Evolutionary conservation across 1,140 invertebrate species (phyloP), one percentile per base, ranked within the genome.

Genomic region (Bursaphelenchus mucronatus): DNA sequence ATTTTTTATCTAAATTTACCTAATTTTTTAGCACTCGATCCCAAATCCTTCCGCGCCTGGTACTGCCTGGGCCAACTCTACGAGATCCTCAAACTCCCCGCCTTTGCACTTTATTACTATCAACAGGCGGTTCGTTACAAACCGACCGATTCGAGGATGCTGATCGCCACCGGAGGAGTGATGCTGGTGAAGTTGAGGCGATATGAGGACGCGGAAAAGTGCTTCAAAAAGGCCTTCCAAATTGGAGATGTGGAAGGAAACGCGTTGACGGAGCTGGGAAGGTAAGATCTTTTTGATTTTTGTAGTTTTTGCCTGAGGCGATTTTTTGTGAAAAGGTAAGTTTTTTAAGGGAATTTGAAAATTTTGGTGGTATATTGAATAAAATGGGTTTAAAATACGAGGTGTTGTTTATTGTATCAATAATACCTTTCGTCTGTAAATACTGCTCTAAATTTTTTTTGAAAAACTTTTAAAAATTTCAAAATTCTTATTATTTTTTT

Each of bases 21-120:
- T 63, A 64, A 11, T 39, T 64, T 69, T 73, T 49, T 79, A 92
- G 93, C 97, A 83, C 90, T 97, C 0, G 96, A 97, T 82, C 86
- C n/a, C 75, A 86, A 90, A 66, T 92, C 95, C 82, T 97, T 94
- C 82, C 86, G 94, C 74, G 95, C 94, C 7, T 99, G 95, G 95
- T 97, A 98, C 84, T 94, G 95, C 13, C 85, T 99, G 7, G 95
- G 95, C 5, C 95, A 98, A 83, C 92, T 86, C 1, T 97, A 98
- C 81, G 95, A 98, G 84, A 96, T 98, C 54, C 83, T 98, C 15
- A 96, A 96, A 83, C 90, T 97, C 88, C 90, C 90, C 40, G 89
- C 88, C 67, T 97, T 95, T 80, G 92, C 91, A 73, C 86, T 97
- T 19, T 94, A 96, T 82, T 98, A 97, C 83, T 98, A 97, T 78